Evolutionary conservation across 2,113 vertebrate species (phyloP).

Genomic region (Neotoma lepida): DNA sequence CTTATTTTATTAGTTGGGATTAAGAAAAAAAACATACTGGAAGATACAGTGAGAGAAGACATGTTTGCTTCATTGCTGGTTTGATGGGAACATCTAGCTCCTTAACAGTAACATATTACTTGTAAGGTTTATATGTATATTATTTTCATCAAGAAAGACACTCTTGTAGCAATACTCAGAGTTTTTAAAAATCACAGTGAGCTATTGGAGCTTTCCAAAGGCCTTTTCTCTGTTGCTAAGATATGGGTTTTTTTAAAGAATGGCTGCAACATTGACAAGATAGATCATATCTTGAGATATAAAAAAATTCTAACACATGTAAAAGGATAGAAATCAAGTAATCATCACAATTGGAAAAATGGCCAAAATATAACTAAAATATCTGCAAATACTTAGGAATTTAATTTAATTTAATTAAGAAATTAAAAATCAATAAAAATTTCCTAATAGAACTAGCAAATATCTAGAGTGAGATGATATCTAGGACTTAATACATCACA

Average conservation of each 20-base stretch:
- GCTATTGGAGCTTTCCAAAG: neutral
- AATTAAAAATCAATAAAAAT: neutral
- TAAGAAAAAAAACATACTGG: neutral
- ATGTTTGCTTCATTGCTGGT: neutral
- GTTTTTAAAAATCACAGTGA: neutral
- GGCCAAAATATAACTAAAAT: neutral
- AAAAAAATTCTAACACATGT: neutral
- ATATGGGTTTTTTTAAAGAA: neutral
- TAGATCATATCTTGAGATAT: neutral
- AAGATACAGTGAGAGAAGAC: neutral
- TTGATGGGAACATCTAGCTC: neutral
- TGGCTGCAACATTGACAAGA: neutral
- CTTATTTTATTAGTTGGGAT: neutral
- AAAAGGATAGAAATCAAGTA: neutral
- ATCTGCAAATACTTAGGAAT: neutral
- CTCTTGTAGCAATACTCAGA: neutral
- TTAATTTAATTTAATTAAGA: constrained; percentile 28
- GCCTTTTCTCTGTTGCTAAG: neutral
- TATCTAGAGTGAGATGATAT: neutral
- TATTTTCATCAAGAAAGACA: neutral
- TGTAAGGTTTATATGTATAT: neutral
- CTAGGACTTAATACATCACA: neutral
- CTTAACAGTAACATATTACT: neutral
- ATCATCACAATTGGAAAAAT: neutral
- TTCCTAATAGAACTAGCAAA: neutral